Conservation (phyloP, 2,113 vertebrate genomes). For the Thunnus thynnus region DNA sequence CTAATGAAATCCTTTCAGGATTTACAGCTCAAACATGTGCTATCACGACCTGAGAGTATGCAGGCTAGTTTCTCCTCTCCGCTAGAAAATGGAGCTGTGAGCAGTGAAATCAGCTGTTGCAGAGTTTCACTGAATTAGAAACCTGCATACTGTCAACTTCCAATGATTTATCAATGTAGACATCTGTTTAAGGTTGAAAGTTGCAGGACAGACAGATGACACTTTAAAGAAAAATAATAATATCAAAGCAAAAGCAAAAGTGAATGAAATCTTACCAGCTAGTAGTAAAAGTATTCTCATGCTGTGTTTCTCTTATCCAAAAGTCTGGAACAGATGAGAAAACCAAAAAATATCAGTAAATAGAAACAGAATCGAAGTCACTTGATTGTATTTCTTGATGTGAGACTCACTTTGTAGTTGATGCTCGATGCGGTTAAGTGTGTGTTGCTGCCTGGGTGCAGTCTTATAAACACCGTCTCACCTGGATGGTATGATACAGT, state of each 20-base stretch:
- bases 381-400: neutral
- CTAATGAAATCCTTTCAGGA: neutral
- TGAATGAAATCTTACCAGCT: constrained; percentile 72
- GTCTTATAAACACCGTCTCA: constrained; percentile 86
- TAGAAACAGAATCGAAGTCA: neutral
- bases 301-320: constrained; percentile 25
- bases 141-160: neutral
- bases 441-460: constrained; percentile 5
- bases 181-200: neutral
- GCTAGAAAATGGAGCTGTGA: neutral
- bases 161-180: neutral
- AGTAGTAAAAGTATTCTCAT: constrained; percentile 75
- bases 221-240: no score
- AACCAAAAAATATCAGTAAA: constrained; percentile 8
- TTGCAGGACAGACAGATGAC: neutral
- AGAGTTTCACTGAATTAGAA: neutral
- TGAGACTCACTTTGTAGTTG: constrained; percentile 34
- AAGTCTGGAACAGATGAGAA: constrained; percentile 34
- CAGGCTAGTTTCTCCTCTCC: constrained; percentile 9
- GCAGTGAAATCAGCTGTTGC: neutral
- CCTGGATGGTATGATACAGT: constrained; percentile 85
- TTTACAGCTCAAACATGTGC: constrained; percentile 26
- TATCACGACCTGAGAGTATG: constrained; percentile 29
- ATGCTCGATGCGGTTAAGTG: neutral
- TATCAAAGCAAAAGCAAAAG: neutral